Conservation (phyloP, 2,888 invertebrate species). For the Lasioglossum figueresi region DNA sequence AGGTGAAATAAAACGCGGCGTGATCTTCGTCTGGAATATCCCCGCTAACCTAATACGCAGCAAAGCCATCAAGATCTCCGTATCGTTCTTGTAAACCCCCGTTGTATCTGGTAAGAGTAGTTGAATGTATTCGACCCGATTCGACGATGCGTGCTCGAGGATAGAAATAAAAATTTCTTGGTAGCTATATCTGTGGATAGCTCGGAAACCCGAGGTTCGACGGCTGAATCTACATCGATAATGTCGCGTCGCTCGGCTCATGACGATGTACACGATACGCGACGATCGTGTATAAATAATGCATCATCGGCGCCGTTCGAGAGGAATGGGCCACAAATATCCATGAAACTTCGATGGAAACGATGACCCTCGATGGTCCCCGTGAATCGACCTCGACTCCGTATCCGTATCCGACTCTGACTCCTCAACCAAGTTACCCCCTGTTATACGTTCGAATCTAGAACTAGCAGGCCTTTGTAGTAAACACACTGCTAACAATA, state of each 20-base stretch:
- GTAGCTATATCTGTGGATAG: slow-evolving; percentile 25
- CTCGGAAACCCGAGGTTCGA: slow-evolving; percentile 12
- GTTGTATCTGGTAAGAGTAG: neutral
- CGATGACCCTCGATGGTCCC: slow-evolving; percentile 76
- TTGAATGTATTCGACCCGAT: slow-evolving; percentile 37
- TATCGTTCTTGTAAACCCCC: neutral
- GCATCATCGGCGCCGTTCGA: slow-evolving; percentile 67
- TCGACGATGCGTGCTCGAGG: slow-evolving; percentile 36
- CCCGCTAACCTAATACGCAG: neutral
- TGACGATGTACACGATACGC: slow-evolving; percentile 60
- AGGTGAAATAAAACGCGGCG: neutral
- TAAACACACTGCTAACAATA: slow-evolving; percentile 19
- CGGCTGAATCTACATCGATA: slow-evolving; percentile 57
- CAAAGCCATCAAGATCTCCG: neutral
- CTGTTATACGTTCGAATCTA: slow-evolving; percentile 37
- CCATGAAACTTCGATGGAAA: slow-evolving; percentile 74
- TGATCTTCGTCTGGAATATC: neutral
- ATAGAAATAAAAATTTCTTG: slow-evolving; percentile 59
- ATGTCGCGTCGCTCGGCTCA: slow-evolving; percentile 59
- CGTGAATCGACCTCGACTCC: slow-evolving; percentile 55
- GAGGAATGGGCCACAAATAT: slow-evolving; percentile 74
- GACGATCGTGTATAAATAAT: slow-evolving; percentile 75
- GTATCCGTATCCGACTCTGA: neutral
- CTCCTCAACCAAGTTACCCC: neutral
- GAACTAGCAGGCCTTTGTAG: slow-evolving; percentile 19